These are phyloP conservation scores for Bubo blakistoni DNA, from an alignment of 2,113 vertebrate species.

Conservation along the genomic window DNA sequence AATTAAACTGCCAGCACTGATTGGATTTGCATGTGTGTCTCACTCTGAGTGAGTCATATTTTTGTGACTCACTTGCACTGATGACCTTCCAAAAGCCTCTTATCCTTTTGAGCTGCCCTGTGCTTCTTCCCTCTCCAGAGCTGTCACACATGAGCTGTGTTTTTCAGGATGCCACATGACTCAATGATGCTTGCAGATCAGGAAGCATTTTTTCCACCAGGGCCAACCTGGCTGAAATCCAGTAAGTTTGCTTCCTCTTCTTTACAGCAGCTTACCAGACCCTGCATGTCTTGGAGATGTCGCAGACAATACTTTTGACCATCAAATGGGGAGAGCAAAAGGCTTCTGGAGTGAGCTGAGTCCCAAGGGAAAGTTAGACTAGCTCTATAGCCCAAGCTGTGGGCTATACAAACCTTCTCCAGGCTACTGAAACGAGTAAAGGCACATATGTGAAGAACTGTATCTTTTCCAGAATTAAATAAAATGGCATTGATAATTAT, in stretches of 20 bases:
- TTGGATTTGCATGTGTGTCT: not conserved
- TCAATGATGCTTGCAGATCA: not conserved
- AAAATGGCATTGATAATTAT: not conserved
- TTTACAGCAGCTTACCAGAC: not conserved
- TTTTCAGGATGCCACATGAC: not conserved
- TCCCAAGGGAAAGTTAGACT: not conserved
- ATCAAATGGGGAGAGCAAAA: not conserved
- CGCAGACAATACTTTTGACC: not conserved
- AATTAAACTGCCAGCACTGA: not conserved
- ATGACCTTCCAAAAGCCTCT: constrained; percentile 44
- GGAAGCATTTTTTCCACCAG: not conserved
- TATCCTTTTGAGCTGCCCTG: not conserved
- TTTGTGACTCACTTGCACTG: constrained; percentile 47
- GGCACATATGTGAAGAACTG: not conserved
- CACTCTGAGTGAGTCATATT: constrained; percentile 5
- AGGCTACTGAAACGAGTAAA: not conserved
- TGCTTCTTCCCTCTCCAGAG: not conserved
- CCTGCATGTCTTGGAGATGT: not conserved
- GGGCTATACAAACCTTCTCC: not conserved
- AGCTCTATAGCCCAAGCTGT: not conserved
- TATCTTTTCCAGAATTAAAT: not conserved
- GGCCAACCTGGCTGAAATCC: not conserved
- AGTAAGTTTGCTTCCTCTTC: not conserved
- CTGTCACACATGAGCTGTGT: not conserved
- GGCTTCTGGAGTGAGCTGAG: not conserved